These are phyloP conservation scores for Apistogramma diplotaenia DNA, from an alignment of 2,113 vertebrate species.

Conservation along the genomic window DNA sequence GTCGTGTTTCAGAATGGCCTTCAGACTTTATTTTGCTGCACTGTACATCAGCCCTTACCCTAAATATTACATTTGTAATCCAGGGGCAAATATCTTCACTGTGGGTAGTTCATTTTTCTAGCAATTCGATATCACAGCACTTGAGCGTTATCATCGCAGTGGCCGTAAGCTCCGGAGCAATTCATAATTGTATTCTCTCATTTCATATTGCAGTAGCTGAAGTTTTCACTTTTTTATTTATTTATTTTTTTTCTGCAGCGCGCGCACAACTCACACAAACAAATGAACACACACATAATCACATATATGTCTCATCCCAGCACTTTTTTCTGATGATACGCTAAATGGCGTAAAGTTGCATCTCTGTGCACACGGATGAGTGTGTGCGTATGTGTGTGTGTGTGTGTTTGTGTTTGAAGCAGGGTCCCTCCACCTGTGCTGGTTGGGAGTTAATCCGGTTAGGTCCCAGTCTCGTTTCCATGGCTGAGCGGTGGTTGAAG, in stretches of 20 bases:
- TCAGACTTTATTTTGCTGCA: conserved; percentile 70
- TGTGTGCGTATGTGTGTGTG: conserved; percentile 3
- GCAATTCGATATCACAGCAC: conserved; percentile 67
- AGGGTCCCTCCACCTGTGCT: conserved; percentile 82
- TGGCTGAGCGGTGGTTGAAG: conserved; percentile 75
- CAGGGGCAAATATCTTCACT: conserved; percentile 73
- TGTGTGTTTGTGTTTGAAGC: conserved; percentile 40
- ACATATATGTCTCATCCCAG: conserved; percentile 59
- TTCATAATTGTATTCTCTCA: conserved; percentile 76
- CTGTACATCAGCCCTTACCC: conserved; percentile 68
- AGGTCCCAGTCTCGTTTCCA: conserved; percentile 73
- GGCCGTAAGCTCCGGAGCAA: conserved; percentile 71
- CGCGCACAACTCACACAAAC: conserved; percentile 49
- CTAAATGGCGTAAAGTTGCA: conserved; percentile 83
- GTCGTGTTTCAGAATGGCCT: conserved; percentile 57
- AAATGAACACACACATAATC: conserved; percentile 38
- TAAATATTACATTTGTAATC: conserved; percentile 64
- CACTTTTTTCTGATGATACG: conserved; percentile 73
- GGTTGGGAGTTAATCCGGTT: conserved; percentile 87
- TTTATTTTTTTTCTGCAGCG: conserved; percentile 37
- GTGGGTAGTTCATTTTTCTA: conserved; percentile 46
- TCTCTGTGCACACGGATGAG: conserved; percentile 57
- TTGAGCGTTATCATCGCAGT: conserved; percentile 66
- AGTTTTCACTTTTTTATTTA: conserved; percentile 54
- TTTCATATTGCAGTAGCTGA: conserved; percentile 68